These are phyloP conservation scores for Sogatella furcifera DNA, from an alignment of 1,140 invertebrate genomes.

Conservation along the genomic window DNA sequence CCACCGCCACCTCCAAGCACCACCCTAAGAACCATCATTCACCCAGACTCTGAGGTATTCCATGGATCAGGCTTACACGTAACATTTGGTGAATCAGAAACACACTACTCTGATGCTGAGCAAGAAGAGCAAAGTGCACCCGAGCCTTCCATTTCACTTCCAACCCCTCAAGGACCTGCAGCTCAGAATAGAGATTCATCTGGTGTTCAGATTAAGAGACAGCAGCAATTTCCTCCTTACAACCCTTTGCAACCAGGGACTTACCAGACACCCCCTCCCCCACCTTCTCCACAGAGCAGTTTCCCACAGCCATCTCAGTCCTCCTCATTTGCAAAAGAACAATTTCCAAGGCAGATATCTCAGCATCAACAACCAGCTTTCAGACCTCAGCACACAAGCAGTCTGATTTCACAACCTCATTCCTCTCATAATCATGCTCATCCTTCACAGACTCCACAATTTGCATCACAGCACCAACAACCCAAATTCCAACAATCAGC, in stretches of 20 bases:
- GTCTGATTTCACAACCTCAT: slow-evolving; percentile 21
- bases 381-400: slow-evolving; percentile 28
- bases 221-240: slow-evolving; percentile 4
- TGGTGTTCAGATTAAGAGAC: slow-evolving; percentile 14
- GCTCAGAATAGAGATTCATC: slow-evolving; percentile 21
- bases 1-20: slow-evolving; percentile 47
- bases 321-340: slow-evolving; percentile 7
- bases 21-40: slow-evolving; percentile 68
- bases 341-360: slow-evolving; percentile 2
- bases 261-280: slow-evolving; percentile 9
- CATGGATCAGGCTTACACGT: slow-evolving; percentile 35
- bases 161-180: neutral
- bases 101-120: slow-evolving; percentile 8
- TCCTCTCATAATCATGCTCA: neutral
- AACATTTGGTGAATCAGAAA: slow-evolving; percentile 21
- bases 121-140: slow-evolving; percentile 14
- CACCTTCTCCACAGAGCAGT: neutral
- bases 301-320: slow-evolving; percentile 10
- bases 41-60: slow-evolving; percentile 69
- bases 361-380: slow-evolving; percentile 28
- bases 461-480: slow-evolving; percentile 32
- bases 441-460: slow-evolving; percentile 37
- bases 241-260: slow-evolving; percentile 1
- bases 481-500: slow-evolving; percentile 30
- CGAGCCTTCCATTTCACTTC: slow-evolving; percentile 13